Evolutionary conservation across 2,113 vertebrate genomes (phyloP), one percentile per base, ranked within the genome.

Genomic region (Sebastes fasciatus): DNA sequence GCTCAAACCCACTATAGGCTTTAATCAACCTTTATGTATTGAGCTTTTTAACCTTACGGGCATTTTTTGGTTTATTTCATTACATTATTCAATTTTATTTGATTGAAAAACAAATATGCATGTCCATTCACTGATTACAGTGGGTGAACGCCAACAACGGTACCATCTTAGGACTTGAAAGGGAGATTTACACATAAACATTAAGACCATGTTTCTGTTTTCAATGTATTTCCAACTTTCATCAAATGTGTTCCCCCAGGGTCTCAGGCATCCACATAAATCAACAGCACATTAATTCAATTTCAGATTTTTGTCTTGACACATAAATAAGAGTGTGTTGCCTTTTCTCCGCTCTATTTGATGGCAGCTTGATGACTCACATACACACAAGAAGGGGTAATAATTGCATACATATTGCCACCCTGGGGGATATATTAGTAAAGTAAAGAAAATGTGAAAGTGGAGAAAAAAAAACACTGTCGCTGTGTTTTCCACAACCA

Each of bases 241-340:
- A 92, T 88, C 74, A 90, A 89, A 86, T 65, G 65, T 70, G 46
- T 80, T 84, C 87, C 92, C 82, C 61, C n/a, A 43, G 87, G 88
- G 71, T 78, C 14, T 75, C 83, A 54, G 42, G 86, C 86, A 80
- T 79, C 79, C 83, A 88, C 87, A 93, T 91, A 93, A 92, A 94
- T 94, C 91, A 93, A 86, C 77, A 84, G 57, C 84, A 88, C 88
- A 86, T 91, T 92, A 86, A 91, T 91, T 93, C 66, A 89, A 91
- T 93, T 91, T 91, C 42, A 72, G 65, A 77, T 86, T 88, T 83
- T 85, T 76, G 51, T 92, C 82, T 65, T 91, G 89, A 89, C 91
- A 89, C 76, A 86, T 90, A 88, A 86, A 91, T 87, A 89, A 82
- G 68, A 85, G 49, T 64, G n/a, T 62, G 58, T 64, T 90, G 63